A percentile compares a stretch with the other conserved stretches of the same genome.
Evolutionary conservation across 2,113 vertebrate species (phyloP).

Genomic region (Platanista minor): DNA sequence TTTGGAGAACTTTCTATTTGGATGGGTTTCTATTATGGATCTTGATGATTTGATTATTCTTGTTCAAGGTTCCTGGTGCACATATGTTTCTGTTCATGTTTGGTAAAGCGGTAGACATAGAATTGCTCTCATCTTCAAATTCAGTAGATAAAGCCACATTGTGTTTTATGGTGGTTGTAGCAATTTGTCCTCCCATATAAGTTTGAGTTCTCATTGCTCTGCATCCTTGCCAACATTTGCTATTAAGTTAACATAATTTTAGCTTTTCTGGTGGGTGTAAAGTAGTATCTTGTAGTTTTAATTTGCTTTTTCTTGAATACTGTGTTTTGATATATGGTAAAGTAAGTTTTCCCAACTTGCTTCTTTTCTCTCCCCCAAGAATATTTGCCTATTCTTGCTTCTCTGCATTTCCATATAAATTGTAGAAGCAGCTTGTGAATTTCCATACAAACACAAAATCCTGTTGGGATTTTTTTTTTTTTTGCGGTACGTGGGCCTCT

Average conservation of each 20-base stretch:
- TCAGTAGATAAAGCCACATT: not conserved
- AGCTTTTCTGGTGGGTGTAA: not conserved
- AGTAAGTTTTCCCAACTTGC: not conserved
- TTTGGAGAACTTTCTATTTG: not conserved
- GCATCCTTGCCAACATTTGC: not conserved
- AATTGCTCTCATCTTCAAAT: not conserved
- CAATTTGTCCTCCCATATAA: not conserved
- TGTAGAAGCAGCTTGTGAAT: not conserved
- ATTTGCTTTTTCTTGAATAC: not conserved
- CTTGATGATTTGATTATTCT: not conserved
- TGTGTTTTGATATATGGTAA: not conserved
- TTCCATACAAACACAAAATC: not conserved
- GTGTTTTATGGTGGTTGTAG: not conserved
- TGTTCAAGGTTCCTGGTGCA: not conserved
- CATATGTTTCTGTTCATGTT: not conserved
- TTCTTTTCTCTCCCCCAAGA: not conserved
- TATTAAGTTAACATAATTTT: not conserved
- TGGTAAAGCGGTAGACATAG: not conserved
- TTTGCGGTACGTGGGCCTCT: too few relatives aligned
- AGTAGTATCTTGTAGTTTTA: not conserved
- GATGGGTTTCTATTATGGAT: not conserved
- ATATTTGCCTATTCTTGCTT: not conserved
- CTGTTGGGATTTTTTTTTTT: not conserved
- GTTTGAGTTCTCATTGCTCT: not conserved
- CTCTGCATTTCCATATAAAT: not conserved